phyloP scores from a whole-genome alignment of 2,113 vertebrate genomes.

The Trematocara zebra region DNA sequence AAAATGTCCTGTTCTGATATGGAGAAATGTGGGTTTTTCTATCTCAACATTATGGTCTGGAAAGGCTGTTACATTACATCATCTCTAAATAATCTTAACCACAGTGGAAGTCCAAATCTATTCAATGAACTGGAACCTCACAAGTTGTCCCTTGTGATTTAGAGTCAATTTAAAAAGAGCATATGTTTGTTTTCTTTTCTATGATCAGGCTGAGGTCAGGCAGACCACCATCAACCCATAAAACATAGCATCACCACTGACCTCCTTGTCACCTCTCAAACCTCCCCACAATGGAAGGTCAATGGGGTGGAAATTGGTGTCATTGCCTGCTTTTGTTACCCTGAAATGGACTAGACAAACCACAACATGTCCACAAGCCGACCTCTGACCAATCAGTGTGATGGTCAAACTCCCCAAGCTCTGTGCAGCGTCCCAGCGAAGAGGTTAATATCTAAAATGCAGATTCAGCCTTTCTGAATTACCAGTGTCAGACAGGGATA shows the following conservation, averaged over 20 bases:
- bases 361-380: slow-evolving; percentile 28
- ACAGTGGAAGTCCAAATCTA: slow-evolving; percentile 39
- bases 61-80: background rate
- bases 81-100: slow-evolving; percentile 24
- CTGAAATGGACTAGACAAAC: slow-evolving; percentile 32
- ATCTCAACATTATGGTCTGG: background rate
- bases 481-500: background rate
- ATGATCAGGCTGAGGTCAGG: slow-evolving; percentile 23
- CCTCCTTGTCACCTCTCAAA: slow-evolving; percentile 2
- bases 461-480: background rate
- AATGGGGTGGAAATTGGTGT: slow-evolving; percentile 31
- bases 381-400: slow-evolving; percentile 26
- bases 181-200: slow-evolving; percentile 53
- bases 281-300: slow-evolving; percentile 51
- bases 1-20: background rate
- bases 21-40: background rate
- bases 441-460: background rate
- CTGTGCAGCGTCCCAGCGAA: background rate
- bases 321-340: slow-evolving; percentile 16
- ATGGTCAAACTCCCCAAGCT: background rate
- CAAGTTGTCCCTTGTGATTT: slow-evolving; percentile 18
- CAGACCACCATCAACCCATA: slow-evolving; percentile 28
- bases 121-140: slow-evolving; percentile 46
- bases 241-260: slow-evolving; percentile 22
- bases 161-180: slow-evolving; percentile 31